Conservation (phyloP, 2,888 invertebrate species). For the Xanthorhoe designata region DNA sequence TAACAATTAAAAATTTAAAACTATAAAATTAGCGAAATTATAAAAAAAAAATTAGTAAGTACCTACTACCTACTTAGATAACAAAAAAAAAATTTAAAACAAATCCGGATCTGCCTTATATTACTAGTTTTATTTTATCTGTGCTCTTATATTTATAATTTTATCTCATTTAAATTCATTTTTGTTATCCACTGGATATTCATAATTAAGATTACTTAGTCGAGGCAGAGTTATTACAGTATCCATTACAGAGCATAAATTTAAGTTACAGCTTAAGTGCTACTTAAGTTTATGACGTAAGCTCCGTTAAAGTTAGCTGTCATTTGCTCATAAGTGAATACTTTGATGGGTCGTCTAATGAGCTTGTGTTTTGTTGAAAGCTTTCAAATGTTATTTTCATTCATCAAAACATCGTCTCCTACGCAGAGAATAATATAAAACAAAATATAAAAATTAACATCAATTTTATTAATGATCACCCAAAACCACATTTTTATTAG, state of each 20-base stretch:
- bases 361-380: neutral
- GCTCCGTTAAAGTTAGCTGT: conserved; percentile 20
- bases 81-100: no score
- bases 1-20: no score
- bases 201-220: neutral
- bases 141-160: no score
- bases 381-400: conserved; percentile 9
- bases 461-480: conserved; percentile 46
- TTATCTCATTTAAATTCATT: no score
- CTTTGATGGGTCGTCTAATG: neutral
- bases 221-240: conserved; percentile 1
- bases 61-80: no score
- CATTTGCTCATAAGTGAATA: conserved; percentile 5
- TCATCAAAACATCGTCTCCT: conserved; percentile 35
- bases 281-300: conserved; percentile 26
- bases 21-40: no score
- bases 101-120: no score
- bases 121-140: no score
- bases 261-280: conserved; percentile 30
- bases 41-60: no score
- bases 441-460: conserved; percentile 45
- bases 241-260: conserved; percentile 31
- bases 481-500: conserved; percentile 32
- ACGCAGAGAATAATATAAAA: conserved; percentile 44
- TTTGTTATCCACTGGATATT: no score